These are phyloP conservation scores for Typhlichthys subterraneus DNA, from an alignment of 2,797 vertebrate genomes.

Conservation along the genomic window DNA sequence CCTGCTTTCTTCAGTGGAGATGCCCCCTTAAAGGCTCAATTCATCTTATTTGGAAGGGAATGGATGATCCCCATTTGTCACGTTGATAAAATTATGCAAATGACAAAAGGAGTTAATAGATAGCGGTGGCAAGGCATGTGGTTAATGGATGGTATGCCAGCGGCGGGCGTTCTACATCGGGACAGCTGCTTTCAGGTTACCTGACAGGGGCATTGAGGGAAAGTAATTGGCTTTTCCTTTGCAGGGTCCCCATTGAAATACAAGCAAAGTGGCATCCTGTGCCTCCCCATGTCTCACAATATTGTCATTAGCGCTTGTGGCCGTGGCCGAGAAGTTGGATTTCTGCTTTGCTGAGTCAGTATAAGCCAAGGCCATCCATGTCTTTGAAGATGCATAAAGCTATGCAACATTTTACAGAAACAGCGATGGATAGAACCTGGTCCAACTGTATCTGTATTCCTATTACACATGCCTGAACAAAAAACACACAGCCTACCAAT, in stretches of 20 bases:
- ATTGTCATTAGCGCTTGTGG: constrained; percentile 71
- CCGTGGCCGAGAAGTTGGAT: constrained; percentile 64
- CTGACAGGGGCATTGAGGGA: constrained; percentile 80
- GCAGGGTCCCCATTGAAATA: constrained; percentile 73
- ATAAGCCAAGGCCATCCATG: constrained; percentile 49
- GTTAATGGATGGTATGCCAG: constrained; percentile 79
- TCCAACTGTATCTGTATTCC: constrained; percentile 54
- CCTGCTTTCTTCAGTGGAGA: constrained; percentile 38
- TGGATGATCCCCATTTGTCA: constrained; percentile 77
- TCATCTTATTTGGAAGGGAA: constrained; percentile 73
- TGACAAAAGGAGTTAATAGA: constrained; percentile 78
- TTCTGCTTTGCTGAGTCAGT: constrained; percentile 59
- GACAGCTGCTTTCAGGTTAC: constrained; percentile 77
- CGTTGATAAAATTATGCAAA: constrained; percentile 81
- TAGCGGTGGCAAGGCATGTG: constrained; percentile 64
- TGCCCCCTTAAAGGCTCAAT: constrained; percentile 67
- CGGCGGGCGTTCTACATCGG: constrained; percentile 65
- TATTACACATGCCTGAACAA: constrained; percentile 47
- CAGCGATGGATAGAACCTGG: constrained; percentile 19
- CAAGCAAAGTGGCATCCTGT: constrained; percentile 53
- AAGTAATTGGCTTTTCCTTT: constrained; percentile 80
- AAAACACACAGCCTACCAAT: constrained; percentile 44
- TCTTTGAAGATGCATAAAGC: constrained; percentile 49
- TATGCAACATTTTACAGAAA: constrained; percentile 53
- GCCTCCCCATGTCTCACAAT: constrained; percentile 52